These are phyloP conservation scores for Lates japonicus DNA, from an alignment of 2,797 vertebrate species.

Conservation along the genomic window DNA sequence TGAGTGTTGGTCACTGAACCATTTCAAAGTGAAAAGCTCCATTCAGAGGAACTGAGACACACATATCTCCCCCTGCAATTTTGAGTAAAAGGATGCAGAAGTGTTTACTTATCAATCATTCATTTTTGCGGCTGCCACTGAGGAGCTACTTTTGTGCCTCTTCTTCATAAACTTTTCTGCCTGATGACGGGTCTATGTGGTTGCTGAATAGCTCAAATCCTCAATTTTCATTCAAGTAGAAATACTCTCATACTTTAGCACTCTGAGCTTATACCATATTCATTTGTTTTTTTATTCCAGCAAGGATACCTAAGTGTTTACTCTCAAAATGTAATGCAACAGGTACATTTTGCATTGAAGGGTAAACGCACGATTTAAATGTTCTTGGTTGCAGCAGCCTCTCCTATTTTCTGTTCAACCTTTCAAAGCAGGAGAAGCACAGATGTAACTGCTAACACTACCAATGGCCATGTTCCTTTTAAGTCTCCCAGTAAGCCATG, in stretches of 20 bases:
- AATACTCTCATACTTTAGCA: background rate
- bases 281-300: background rate
- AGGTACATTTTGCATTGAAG: background rate
- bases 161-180: background rate
- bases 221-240: constrained; percentile 1
- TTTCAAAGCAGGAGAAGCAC: background rate
- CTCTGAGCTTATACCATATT: too few relatives aligned
- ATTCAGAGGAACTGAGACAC: constrained; percentile 2
- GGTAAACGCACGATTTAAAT: background rate
- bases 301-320: background rate
- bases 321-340: background rate
- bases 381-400: background rate
- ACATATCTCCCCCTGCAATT: constrained; percentile 7
- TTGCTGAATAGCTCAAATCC: background rate
- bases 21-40: constrained; percentile 10
- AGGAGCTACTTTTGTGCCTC: background rate
- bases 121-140: background rate
- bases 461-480: background rate
- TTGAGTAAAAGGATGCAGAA: background rate
- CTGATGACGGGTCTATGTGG: background rate
- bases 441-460: too few relatives aligned
- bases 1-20: constrained; percentile 14
- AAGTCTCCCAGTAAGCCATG: background rate
- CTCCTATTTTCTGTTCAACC: background rate
- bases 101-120: constrained; percentile 15